A percentile compares a stretch with the other conserved stretches of the same genome.
phyloP scores from a whole-genome alignment of 2,113 vertebrate genomes.

The Pantherophis guttatus region DNA sequence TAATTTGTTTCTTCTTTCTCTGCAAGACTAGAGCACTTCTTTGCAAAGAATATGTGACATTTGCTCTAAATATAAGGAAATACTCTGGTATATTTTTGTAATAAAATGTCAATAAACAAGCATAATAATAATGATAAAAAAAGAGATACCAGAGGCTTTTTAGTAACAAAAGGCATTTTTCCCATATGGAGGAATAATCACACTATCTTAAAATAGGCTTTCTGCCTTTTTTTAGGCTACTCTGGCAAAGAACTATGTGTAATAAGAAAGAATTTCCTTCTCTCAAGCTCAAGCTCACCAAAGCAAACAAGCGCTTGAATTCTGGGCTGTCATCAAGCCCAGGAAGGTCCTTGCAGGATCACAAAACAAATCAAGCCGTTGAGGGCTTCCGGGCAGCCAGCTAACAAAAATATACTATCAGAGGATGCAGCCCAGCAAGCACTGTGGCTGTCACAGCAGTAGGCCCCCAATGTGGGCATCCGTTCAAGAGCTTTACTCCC shows the following conservation, averaged over 20 bases:
- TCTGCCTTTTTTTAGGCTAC: conserved; percentile 41
- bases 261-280: conserved; percentile 53
- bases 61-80: conserved; percentile 73
- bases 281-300: conserved; percentile 59
- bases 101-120: conserved; percentile 74
- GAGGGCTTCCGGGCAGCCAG: conserved; percentile 80
- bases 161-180: conserved; percentile 72
- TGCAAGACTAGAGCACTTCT: conserved; percentile 12
- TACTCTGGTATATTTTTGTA: conserved; percentile 60
- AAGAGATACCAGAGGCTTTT: conserved; percentile 32
- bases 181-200: conserved; percentile 64
- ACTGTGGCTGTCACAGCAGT: conserved; percentile 73
- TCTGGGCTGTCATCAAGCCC: conserved; percentile 74
- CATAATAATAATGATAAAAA: conserved; percentile 50
- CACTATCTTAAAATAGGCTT: conserved; percentile 72
- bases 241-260: conserved; percentile 44
- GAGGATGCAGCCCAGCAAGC: conserved; percentile 76
- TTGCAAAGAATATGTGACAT: conserved; percentile 67
- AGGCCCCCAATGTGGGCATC: conserved; percentile 80
- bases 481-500: conserved; percentile 71
- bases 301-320: conserved; percentile 75
- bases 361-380: conserved; percentile 76
- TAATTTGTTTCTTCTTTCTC: not conserved
- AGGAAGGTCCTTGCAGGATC: conserved; percentile 79
- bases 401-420: conserved; percentile 84